Evolutionary conservation across 2,888 invertebrate genomes (phyloP), one percentile per base, ranked within the genome.

Genomic region (Chrysolina oricalcia): DNA sequence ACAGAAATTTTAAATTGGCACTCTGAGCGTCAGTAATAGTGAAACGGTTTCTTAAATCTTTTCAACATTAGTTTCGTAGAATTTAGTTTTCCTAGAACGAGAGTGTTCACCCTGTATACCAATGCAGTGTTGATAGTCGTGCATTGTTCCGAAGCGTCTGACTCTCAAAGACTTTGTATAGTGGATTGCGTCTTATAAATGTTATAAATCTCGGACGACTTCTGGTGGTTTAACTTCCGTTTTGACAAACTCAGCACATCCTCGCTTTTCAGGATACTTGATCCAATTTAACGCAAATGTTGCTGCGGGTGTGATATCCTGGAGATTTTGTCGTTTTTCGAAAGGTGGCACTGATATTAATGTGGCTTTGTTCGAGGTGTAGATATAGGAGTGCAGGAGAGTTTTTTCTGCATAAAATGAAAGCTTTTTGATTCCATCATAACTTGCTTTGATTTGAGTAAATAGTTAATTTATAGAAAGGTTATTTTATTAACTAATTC

Each of bases 171-270:
- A 86, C 86, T 87, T 86, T 87, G 86, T 86, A 88, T 86, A 88
- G 87, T 87, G 87, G 88, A 88, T 88, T 87, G 87, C 85, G 85
- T 87, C 87, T 87, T 86, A 86, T 86, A 87, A 87, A 86, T 85
- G 86, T 85, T 88, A 86, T 87, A 88, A 88, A 88, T 88, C 87
- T 87, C 80, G 80, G 85, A 74, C 82, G 84, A 84, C 84, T 84
- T 84, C 82, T 84, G 82, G 74, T 73, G 84, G 82, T 85, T 87
- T 86, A 84, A 85, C 86, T 88, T 88, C 87, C 87, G 87, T 84
- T 86, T 87, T 86, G 85, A 86, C 86, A 87, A 87, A 87, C 86
- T 85, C 84, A 78, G 81, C 86, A 86, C 86, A 87, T 87, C 84
- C 83, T 78, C 80, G 78, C 82, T 83, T 84, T 85, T 86, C 84